These are phyloP conservation scores for Drosophila trapezifrons DNA, from an alignment of 1,140 invertebrate species.

Conservation along the genomic window DNA sequence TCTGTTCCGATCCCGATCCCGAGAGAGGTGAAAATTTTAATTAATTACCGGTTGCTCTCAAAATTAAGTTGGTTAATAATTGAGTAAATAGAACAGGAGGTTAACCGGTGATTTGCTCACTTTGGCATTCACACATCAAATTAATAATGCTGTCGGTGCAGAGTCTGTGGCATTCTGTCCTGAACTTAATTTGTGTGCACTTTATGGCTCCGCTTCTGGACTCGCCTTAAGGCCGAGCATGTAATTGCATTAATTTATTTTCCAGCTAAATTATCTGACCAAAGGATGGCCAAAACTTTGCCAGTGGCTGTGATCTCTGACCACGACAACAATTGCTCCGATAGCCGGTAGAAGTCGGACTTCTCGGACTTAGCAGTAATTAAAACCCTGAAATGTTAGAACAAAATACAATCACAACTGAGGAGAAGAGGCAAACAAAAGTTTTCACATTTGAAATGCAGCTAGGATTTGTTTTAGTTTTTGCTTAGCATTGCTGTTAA, in stretches of 20 bases:
- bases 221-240: conserved; percentile 17
- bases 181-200: conserved; percentile 42
- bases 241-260: conserved; percentile 77
- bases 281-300: conserved; percentile 59
- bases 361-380: conserved; percentile 47
- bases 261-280: conserved; percentile 46
- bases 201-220: conserved; percentile 40
- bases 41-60: conserved; percentile 60
- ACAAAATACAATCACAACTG: conserved; percentile 31
- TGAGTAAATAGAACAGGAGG: conserved; percentile 46
- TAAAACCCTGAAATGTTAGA: conserved; percentile 61
- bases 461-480: conserved; percentile 74
- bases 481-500: conserved; percentile 64
- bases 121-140: conserved; percentile 33
- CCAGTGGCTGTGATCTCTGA: conserved; percentile 36
- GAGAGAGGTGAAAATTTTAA: conserved; percentile 42
- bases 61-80: conserved; percentile 66
- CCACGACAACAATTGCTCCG: conserved; percentile 44
- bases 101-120: conserved; percentile 35
- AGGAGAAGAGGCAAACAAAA: conserved; percentile 35
- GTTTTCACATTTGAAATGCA: conserved; percentile 76
- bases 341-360: conserved; percentile 28
- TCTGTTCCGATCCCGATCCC: neutral
- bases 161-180: conserved; percentile 46
- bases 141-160: conserved; percentile 74